A percentile compares a stretch with the other conserved stretches of the same genome.
These are phyloP conservation scores for Silvanus unidentatus DNA, from an alignment of 2,888 invertebrate species.

Conservation along the genomic window DNA sequence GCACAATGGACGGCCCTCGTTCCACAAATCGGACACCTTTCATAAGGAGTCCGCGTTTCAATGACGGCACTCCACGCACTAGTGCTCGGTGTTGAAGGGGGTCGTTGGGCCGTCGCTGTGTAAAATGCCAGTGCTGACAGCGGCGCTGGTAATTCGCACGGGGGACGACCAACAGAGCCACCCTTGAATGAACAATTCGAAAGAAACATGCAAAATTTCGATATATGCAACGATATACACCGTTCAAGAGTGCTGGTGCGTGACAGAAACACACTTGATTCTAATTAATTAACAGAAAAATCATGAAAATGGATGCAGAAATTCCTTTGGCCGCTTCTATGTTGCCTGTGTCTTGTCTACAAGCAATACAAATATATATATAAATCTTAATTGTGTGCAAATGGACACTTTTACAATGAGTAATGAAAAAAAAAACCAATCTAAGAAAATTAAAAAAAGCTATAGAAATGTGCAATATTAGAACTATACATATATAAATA, in stretches of 20 bases:
- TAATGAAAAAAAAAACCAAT: too few species aligned
- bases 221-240: neutral
- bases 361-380: constrained; percentile 30
- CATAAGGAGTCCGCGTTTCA: constrained; percentile 63
- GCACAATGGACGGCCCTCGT: constrained; percentile 54
- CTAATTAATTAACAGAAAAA: too few species aligned
- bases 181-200: neutral
- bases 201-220: neutral
- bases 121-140: constrained; percentile 32
- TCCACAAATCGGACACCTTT: constrained; percentile 77
- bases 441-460: constrained; percentile 23
- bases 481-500: constrained; percentile 28
- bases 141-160: constrained; percentile 31
- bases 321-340: constrained; percentile 8
- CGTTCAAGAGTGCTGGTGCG: constrained; percentile 22
- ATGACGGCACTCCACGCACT: constrained; percentile 70
- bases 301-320: too few species aligned
- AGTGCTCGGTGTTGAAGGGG: constrained; percentile 43
- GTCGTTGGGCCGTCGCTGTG: constrained; percentile 20
- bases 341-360: constrained; percentile 30
- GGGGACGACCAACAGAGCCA: constrained; percentile 11
- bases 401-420: constrained; percentile 32
- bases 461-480: constrained; percentile 49
- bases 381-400: constrained; percentile 29
- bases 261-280: too few species aligned